phyloP scores from a whole-genome alignment of 2,113 vertebrate species.

The Ptychochromis oligacanthus region DNA sequence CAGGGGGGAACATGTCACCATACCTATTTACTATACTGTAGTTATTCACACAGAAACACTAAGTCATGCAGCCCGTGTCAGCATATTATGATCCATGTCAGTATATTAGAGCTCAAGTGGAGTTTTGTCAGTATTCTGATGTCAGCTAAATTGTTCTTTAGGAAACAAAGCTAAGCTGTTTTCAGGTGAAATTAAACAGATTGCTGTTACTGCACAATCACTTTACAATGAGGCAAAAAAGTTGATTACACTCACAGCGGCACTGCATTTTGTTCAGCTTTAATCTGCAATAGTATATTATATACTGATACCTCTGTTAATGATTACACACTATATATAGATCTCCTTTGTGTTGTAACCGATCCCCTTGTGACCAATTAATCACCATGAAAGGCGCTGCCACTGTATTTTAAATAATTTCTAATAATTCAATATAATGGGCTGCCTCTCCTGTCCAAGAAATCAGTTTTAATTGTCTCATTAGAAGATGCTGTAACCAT shows the following conservation, averaged over 20 bases:
- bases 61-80: slow-evolving; percentile 46
- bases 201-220: slow-evolving; percentile 9
- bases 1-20: slow-evolving; percentile 21
- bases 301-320: slow-evolving; percentile 41
- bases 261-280: slow-evolving; percentile 29
- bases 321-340: slow-evolving; percentile 64
- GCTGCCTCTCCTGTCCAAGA: slow-evolving; percentile 69
- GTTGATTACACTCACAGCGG: slow-evolving; percentile 15
- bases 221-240: slow-evolving; percentile 7
- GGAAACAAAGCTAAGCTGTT: background rate
- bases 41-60: slow-evolving; percentile 36
- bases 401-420: slow-evolving; percentile 69
- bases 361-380: slow-evolving; percentile 77
- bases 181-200: slow-evolving; percentile 33
- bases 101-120: slow-evolving; percentile 23
- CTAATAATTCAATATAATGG: slow-evolving; percentile 67
- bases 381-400: slow-evolving; percentile 60
- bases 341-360: slow-evolving; percentile 55
- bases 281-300: slow-evolving; percentile 34
- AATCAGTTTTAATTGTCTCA: slow-evolving; percentile 77
- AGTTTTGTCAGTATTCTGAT: background rate
- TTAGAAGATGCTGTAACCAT: slow-evolving; percentile 62
- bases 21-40: slow-evolving; percentile 42
- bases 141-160: slow-evolving; percentile 25
- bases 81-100: slow-evolving; percentile 18